Evolutionary conservation across 37 sponge, comb jelly and placozoan species (phyloP).

Genomic region (Halisarca cf. caerulea): DNA sequence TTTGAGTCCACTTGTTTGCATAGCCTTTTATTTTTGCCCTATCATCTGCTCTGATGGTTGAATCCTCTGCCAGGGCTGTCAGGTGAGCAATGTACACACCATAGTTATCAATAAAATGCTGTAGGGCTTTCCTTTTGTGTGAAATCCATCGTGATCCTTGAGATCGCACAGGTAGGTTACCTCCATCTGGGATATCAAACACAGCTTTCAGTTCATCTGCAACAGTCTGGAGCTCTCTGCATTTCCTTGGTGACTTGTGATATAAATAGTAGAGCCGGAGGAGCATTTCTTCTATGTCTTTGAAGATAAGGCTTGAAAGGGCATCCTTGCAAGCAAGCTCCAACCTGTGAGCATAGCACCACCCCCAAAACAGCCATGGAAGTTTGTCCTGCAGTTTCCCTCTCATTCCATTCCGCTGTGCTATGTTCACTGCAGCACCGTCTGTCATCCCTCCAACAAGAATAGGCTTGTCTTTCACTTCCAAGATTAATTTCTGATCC

Average conservation of each 20-base stretch:
- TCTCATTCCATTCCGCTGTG: conserved; percentile 47
- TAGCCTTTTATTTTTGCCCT: conserved; percentile 37
- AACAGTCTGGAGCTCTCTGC: conserved; percentile 33
- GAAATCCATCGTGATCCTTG: conserved; percentile 42
- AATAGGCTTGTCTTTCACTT: conserved; percentile 26
- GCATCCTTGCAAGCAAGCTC: conserved; percentile 66
- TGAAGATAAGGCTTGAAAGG: conserved; percentile 28
- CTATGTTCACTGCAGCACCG: conserved; percentile 61
- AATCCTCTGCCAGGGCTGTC: conserved; percentile 2
- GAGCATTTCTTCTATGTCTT: conserved; percentile 49
- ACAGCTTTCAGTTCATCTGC: conserved; percentile 47
- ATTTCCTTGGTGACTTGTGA: conserved; percentile 53
- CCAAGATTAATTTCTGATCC: neutral
- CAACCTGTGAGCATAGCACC: conserved; percentile 65
- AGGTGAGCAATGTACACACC: conserved; percentile 34
- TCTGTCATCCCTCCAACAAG: conserved; percentile 62
- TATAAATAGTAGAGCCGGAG: conserved; percentile 50
- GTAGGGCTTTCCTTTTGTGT: conserved; percentile 24
- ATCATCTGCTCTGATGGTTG: neutral
- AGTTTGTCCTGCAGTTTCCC: conserved; percentile 37
- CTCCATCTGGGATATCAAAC: conserved; percentile 27
- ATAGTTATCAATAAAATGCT: conserved; percentile 8
- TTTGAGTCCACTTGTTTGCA: conserved; percentile 44
- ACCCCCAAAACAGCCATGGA: conserved; percentile 60
- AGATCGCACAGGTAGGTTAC: conserved; percentile 34